Percentiles rank a stretch among this genome's conserved stretches.
These are phyloP conservation scores for Fopius arisanus DNA, from an alignment of 1,140 invertebrate species.

Conservation along the genomic window DNA sequence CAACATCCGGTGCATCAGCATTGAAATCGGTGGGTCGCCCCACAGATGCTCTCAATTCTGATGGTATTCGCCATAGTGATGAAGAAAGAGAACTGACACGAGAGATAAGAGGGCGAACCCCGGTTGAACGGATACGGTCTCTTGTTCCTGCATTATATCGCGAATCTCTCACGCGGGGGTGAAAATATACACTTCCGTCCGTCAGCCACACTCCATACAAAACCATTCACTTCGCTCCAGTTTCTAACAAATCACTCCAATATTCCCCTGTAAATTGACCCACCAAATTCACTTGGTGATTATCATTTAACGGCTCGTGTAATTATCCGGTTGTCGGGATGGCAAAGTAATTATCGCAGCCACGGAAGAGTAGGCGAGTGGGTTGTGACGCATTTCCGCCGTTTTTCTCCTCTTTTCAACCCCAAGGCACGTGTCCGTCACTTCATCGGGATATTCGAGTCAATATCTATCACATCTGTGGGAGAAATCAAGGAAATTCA, in stretches of 20 bases:
- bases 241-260: background rate
- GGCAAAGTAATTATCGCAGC: background rate
- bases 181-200: conserved; percentile 31
- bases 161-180: conserved; percentile 30
- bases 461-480: too few species aligned
- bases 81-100: conserved; percentile 5
- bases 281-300: background rate
- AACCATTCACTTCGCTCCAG: background rate
- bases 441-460: background rate
- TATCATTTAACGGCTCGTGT: background rate
- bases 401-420: background rate
- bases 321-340: background rate
- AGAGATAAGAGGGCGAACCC: conserved; percentile 29
- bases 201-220: conserved; percentile 14
- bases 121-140: conserved; percentile 34
- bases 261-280: background rate
- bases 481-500: too few species aligned
- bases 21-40: background rate
- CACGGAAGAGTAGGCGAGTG: background rate
- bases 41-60: conserved; percentile 26
- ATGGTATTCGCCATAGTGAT: conserved; percentile 3
- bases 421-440: background rate
- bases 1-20: conserved; percentile 30
- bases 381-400: background rate
- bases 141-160: conserved; percentile 29